Evolutionary conservation across 2,888 invertebrate species (phyloP), one percentile per base, ranked within the genome.

Genomic region (Hirtodrosophila alboralis): DNA sequence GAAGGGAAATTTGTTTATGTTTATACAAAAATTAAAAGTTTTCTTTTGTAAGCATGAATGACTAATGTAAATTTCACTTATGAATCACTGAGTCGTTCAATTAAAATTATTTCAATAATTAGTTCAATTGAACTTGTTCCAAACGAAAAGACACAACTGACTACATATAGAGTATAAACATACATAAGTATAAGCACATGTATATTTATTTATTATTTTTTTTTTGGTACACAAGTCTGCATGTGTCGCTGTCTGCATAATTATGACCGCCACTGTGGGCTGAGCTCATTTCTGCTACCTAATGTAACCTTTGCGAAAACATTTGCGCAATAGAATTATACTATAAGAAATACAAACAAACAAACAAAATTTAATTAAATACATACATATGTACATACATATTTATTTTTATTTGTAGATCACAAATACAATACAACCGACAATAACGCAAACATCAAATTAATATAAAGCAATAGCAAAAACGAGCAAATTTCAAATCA

Each of bases 291-390:
- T 12, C 10, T 41, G 7, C 12, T 27, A 33, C 41, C 26, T 36
- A 37, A 54, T 43, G 31, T 49, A 52, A 57, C 41, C 45, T 43
- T 44, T 49, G 34, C 65, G 27, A 38, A 45, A 44, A 14, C 10
- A 36, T 53, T 52, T 64, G 57, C 57, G 64, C 56, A 63, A 44
- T 34, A 44, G 27, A 57, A 69, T 40, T 52, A 49, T 7, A 23
- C 23, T 33, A 57, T 61, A 57, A 44, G 8, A 23, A 6, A 23
- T 34, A 28, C 26, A 33, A 34, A 8, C 18, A 26, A n/a, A n/a
- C n/a, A n/a, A n/a, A 37, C 34, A 63, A 59, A 75, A 59, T 47
- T 49, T 60, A 60, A 75, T 56, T 60, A 49, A 65, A 18, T 18
- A 18, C 18, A 18, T 18, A 18, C 5, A 18, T 18, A 1, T 18